A percentile compares a stretch with the other conserved stretches of the same genome.
Conservation (phyloP, 2,797 vertebrate species). For the Sparus aurata region DNA sequence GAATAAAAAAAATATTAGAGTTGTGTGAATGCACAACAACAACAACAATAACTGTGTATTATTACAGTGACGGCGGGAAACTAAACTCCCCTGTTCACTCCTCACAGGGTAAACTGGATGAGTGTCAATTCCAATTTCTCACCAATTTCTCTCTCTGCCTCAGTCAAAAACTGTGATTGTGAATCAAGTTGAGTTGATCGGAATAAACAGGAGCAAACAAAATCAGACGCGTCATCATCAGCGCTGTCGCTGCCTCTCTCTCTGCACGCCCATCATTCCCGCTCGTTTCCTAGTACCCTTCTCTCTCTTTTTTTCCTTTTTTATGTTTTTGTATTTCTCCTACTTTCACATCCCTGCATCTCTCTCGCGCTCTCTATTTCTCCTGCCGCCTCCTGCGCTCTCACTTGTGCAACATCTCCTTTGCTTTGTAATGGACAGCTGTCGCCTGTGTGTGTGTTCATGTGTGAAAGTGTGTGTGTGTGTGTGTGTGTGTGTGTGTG, state of each 20-base stretch:
- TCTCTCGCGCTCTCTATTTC: constrained; percentile 12
- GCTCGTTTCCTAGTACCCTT: constrained; percentile 9
- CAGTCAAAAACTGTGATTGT: constrained; percentile 57
- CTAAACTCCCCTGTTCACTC: constrained; percentile 55
- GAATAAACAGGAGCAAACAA: constrained; percentile 60
- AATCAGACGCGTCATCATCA: constrained; percentile 45
- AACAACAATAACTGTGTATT: constrained; percentile 21
- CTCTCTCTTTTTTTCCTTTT: neutral
- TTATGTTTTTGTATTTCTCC: constrained; percentile 3
- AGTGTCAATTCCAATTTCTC: constrained; percentile 68
- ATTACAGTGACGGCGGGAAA: constrained; percentile 51
- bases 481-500: constrained; percentile 50
- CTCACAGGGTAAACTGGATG: constrained; percentile 59
- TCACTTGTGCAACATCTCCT: constrained; percentile 42
- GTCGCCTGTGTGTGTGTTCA: constrained; percentile 49
- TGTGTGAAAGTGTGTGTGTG: constrained; percentile 20
- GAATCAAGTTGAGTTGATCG: constrained; percentile 43
- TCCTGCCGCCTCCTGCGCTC: constrained; percentile 33
- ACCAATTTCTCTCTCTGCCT: constrained; percentile 63
- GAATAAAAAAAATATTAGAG: neutral
- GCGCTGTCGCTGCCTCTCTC: constrained; percentile 24
- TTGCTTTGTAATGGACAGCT: constrained; percentile 72
- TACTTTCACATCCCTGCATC: neutral
- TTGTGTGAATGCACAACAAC: constrained; percentile 19
- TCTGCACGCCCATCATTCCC: constrained; percentile 25